A percentile compares a stretch with the other conserved stretches of the same genome.
Conservation (phyloP, 35 echinoderm and acorn worm species). For the Heliocidaris tuberculata region DNA sequence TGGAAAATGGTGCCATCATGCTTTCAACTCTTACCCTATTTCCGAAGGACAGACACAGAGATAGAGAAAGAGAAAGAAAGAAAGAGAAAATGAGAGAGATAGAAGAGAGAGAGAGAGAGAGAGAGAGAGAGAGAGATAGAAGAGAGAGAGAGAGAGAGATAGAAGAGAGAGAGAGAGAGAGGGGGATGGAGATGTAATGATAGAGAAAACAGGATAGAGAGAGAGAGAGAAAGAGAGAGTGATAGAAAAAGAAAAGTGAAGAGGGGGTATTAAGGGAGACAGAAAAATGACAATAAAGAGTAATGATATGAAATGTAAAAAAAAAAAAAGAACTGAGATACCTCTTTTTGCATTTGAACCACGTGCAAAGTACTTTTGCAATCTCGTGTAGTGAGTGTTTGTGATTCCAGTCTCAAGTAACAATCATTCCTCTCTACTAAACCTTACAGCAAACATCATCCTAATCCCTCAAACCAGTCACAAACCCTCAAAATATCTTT, state of each 20-base stretch:
- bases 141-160: not conserved
- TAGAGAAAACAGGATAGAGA: not conserved
- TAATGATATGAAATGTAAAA: not conserved
- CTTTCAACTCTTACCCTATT: not conserved
- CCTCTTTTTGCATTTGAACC: not conserved
- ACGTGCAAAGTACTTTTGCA: constrained; percentile 12
- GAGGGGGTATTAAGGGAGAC: not conserved
- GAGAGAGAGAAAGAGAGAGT: not conserved
- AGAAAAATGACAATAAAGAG: not conserved
- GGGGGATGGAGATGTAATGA: not conserved
- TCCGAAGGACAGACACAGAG: not conserved
- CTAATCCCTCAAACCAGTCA: not conserved
- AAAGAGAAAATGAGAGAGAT: not conserved
- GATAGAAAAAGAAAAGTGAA: not conserved
- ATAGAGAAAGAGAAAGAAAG: not conserved
- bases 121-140: not conserved
- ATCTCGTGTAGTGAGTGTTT: not conserved
- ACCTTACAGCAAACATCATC: not conserved
- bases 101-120: not conserved
- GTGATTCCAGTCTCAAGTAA: constrained; percentile 21
- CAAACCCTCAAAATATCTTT: constrained; percentile 5
- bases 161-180: not conserved
- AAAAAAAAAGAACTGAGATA: not conserved
- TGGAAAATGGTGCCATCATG: too few relatives aligned
- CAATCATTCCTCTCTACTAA: not conserved